A percentile compares a stretch with the other conserved stretches of the same genome.
Evolutionary conservation across 2,888 invertebrate species (phyloP).

Genomic region (Megamerina dolium): DNA sequence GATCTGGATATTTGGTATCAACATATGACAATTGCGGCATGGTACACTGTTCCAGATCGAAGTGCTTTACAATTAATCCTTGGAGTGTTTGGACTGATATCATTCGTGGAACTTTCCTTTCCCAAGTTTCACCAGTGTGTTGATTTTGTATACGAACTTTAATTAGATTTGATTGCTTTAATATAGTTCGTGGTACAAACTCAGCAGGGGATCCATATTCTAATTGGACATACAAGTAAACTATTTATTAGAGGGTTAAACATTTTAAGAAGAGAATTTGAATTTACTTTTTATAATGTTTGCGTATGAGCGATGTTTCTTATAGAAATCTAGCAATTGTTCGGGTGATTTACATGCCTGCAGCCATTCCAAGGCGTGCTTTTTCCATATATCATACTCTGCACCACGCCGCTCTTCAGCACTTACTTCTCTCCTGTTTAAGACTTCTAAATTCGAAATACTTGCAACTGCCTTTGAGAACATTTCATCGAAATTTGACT

Average conservation of each 20-base stretch:
- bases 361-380: constrained; percentile 70
- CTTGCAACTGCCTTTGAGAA: constrained; percentile 78
- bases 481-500: constrained; percentile 58
- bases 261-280: not conserved
- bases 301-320: constrained; percentile 70
- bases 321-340: constrained; percentile 54
- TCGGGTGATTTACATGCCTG: constrained; percentile 52
- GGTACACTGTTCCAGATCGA: constrained; percentile 50
- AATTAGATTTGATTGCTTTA: constrained; percentile 66
- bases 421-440: constrained; percentile 67
- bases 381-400: constrained; percentile 86
- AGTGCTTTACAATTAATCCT: constrained; percentile 71
- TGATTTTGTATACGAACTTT: constrained; percentile 54
- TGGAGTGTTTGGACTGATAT: constrained; percentile 79
- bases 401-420: constrained; percentile 73
- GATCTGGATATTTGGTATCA: constrained; percentile 56
- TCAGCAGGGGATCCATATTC: constrained; percentile 80
- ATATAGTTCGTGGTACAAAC: constrained; percentile 57
- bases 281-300: constrained; percentile 67
- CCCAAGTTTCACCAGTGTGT: constrained; percentile 50
- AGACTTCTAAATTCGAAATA: constrained; percentile 64
- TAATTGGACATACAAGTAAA: constrained; percentile 49
- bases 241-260: not conserved
- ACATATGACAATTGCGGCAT: constrained; percentile 49
- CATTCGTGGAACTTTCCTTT: constrained; percentile 68